These are phyloP conservation scores for Heliconius eleuchia DNA, from an alignment of 1,140 invertebrate species.

Conservation along the genomic window DNA sequence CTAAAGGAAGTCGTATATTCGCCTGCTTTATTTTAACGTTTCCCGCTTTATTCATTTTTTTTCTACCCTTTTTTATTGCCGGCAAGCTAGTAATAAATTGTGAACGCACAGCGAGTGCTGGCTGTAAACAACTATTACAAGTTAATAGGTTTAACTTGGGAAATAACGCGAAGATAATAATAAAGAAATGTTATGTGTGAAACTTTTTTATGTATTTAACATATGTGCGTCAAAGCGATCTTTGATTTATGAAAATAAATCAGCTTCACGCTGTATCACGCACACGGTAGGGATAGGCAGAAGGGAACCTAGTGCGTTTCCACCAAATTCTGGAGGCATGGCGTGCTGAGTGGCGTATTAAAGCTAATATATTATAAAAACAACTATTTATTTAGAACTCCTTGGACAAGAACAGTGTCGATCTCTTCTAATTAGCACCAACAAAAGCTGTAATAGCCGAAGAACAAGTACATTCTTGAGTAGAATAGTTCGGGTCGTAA, in stretches of 20 bases:
- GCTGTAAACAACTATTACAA: slow-evolving; percentile 80
- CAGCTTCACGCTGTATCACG: too few relatives aligned
- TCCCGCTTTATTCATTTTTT: slow-evolving; percentile 74
- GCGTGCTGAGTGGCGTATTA: too few relatives aligned
- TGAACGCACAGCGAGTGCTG: slow-evolving; percentile 69
- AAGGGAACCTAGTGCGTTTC: too few relatives aligned
- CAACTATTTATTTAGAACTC: background rate
- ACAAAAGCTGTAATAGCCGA: slow-evolving; percentile 63
- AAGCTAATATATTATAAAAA: background rate
- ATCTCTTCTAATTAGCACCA: slow-evolving; percentile 59
- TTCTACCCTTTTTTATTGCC: slow-evolving; percentile 79
- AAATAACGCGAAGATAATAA: slow-evolving; percentile 4
- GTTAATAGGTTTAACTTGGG: slow-evolving; percentile 59
- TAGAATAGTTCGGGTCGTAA: slow-evolving; percentile 77
- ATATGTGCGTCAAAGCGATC: background rate
- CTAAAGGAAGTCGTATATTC: slow-evolving; percentile 80
- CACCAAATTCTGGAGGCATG: too few relatives aligned
- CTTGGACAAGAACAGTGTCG: background rate
- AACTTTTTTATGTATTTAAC: slow-evolving; percentile 3
- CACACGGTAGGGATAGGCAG: too few relatives aligned
- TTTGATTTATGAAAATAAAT: background rate
- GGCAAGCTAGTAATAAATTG: slow-evolving; percentile 78
- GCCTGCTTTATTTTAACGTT: slow-evolving; percentile 79
- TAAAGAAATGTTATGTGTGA: background rate
- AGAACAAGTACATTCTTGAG: slow-evolving; percentile 68